A percentile compares a stretch with the other conserved stretches of the same genome.
Conservation (phyloP, 2,888 invertebrate species). For the Chesias legatella region DNA sequence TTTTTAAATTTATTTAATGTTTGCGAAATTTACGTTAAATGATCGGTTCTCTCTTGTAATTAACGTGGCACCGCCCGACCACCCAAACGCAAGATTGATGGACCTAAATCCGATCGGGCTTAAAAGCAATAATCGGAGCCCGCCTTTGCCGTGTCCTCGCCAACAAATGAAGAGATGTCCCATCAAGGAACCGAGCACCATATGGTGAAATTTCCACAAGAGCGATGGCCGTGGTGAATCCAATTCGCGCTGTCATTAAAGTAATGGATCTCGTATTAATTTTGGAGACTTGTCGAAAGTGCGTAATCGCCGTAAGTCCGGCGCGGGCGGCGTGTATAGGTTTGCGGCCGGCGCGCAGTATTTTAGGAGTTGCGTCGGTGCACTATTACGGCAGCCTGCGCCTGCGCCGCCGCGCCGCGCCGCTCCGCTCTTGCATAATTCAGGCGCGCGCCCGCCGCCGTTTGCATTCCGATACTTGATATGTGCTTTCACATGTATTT, state of each 20-base stretch:
- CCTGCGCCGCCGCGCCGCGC: no score
- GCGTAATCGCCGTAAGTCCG: conserved; percentile 35
- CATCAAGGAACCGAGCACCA: conserved; percentile 34
- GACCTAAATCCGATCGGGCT: conserved; percentile 56
- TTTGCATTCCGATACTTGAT: conserved; percentile 80
- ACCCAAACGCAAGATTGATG: conserved; percentile 65
- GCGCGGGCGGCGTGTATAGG: conserved; percentile 43
- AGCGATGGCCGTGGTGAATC: conserved; percentile 55
- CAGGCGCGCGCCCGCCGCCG: conserved; percentile 71
- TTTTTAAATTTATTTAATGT: conserved; percentile 71
- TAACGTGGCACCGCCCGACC: conserved; percentile 67
- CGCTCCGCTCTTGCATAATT: conserved; percentile 79
- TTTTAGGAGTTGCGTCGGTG: conserved; percentile 70
- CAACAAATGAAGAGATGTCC: conserved; percentile 64
- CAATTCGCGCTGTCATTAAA: conserved; percentile 57
- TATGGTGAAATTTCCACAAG: conserved; percentile 52
- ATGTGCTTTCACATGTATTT: conserved; percentile 80
- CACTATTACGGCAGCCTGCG: conserved; percentile 66
- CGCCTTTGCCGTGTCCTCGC: conserved; percentile 53
- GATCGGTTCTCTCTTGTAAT: conserved; percentile 72
- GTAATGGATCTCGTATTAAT: conserved; percentile 51
- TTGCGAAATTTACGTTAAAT: conserved; percentile 74
- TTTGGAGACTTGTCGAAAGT: conserved; percentile 24
- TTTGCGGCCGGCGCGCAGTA: conserved; percentile 51
- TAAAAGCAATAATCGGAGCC: conserved; percentile 62